Evolutionary conservation across 37 sponge, comb jelly and placozoan genomes (phyloP), one percentile per base, ranked within the genome.

Genomic region (Axinella damicornis): DNA sequence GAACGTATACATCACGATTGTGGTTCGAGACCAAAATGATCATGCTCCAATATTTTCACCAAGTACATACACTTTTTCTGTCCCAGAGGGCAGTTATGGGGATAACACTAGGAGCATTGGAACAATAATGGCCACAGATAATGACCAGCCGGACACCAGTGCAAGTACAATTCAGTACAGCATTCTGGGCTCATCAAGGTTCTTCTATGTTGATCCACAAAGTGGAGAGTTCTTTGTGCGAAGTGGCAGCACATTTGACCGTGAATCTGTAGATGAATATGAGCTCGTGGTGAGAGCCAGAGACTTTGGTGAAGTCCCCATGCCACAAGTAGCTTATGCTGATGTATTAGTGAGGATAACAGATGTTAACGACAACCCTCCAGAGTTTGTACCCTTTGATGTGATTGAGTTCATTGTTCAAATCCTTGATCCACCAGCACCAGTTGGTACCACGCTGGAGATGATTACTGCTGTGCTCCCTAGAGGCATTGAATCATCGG

Each of bases 21-120:
- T 19, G 16, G 90, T 93, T 5, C n/a, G 19, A 75, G 89, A 93
- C 76, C 61, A 55, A 17, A 93, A 93, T 67, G 93, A 93, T 37
- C 68, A 88, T 69, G 54, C 57, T 32, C 93, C 93, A 32, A 37
- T 85, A 20, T 93, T 93, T 31, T 27, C 55, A 27, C 2, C 2
- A 21, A 22, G 39, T 55, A 34, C 21, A 25, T 90, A 90, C 81
- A 72, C 28, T 0, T 73, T 79, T 30, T 60, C 27, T 5, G 79
- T 93, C 15, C 14, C 67, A n/a, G 94, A 93, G 36, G 77, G 74
- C 5, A 33, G 62, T 67, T 79, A 73, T 64, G 33, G 17, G 14
- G 40, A n/a, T 1, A 19, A n/a, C 20, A 4, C 9, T 46, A 31
- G 22, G 6, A 15, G 5, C 19, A 27, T 87, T 52, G 88, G 88